Percentiles rank a stretch among this genome's conserved stretches.
These are phyloP conservation scores for Ichneumon xanthorius DNA, from an alignment of 2,888 invertebrate species.

Conservation along the genomic window DNA sequence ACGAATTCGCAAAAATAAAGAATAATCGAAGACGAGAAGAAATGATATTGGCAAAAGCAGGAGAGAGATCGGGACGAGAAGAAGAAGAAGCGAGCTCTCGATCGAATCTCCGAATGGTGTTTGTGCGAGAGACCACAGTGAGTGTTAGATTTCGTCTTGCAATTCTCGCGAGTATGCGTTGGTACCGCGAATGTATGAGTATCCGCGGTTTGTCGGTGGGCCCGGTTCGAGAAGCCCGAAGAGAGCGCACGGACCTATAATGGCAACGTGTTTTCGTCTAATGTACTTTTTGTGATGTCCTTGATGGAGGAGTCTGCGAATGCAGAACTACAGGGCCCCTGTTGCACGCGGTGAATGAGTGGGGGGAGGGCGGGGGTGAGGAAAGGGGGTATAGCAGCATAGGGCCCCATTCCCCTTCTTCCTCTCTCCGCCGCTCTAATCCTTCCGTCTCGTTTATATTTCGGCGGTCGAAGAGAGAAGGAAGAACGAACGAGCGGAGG, in stretches of 20 bases:
- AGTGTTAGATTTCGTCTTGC: slow-evolving; percentile 55
- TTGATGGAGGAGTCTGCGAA: slow-evolving; percentile 85
- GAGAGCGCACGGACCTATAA: slow-evolving; percentile 75
- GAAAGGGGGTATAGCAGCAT: slow-evolving; percentile 68
- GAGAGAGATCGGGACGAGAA: slow-evolving; percentile 1
- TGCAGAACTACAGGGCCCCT: slow-evolving; percentile 83
- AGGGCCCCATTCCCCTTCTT: slow-evolving; percentile 66
- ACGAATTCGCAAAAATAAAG: background rate
- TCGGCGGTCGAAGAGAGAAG: slow-evolving; percentile 61
- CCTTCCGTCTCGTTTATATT: slow-evolving; percentile 8
- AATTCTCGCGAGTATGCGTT: slow-evolving; percentile 21
- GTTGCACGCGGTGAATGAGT: slow-evolving; percentile 66
- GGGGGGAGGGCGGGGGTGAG: slow-evolving; percentile 52
- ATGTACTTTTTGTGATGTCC: slow-evolving; percentile 85
- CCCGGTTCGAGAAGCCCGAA: slow-evolving; percentile 4
- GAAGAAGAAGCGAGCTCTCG: background rate
- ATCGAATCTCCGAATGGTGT: slow-evolving; percentile 20
- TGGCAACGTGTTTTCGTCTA: slow-evolving; percentile 85
- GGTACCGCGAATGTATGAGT: slow-evolving; percentile 9
- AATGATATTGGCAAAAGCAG: slow-evolving; percentile 19
- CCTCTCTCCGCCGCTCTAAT: slow-evolving; percentile 15
- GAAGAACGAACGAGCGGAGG: slow-evolving; percentile 65
- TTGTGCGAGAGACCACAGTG: slow-evolving; percentile 28
- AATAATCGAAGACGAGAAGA: background rate
- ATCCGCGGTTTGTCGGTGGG: slow-evolving; percentile 27